Conservation (phyloP, 2,888 invertebrate genomes). For the Agrotis puta region DNA sequence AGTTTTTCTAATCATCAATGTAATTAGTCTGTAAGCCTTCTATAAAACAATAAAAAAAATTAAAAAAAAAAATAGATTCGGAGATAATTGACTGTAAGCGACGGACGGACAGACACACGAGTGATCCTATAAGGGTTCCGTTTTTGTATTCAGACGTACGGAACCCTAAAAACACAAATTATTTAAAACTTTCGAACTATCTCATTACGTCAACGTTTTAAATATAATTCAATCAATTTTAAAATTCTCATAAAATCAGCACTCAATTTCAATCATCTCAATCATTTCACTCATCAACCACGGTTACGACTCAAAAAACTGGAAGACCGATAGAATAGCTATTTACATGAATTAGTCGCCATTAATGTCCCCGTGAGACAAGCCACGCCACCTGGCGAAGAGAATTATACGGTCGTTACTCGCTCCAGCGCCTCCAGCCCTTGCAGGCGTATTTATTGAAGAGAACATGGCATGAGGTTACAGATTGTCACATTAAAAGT, state of each 20-base stretch:
- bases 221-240: background rate
- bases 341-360: conserved; percentile 90
- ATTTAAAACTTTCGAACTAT: no score
- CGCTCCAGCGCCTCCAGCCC: conserved; percentile 82
- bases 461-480: conserved; percentile 53
- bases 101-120: no score
- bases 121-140: no score
- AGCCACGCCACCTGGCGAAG: conserved; percentile 86
- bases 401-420: conserved; percentile 89
- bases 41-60: no score
- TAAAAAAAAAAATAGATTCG: no score
- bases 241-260: conserved; percentile 28
- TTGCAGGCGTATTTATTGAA: conserved; percentile 71
- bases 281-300: conserved; percentile 51
- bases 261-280: conserved; percentile 41
- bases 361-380: conserved; percentile 88
- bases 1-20: no score
- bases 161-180: no score
- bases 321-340: conserved; percentile 80
- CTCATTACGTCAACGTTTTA: no score
- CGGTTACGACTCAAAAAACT: conserved; percentile 71
- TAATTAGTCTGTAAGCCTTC: no score
- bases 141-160: no score
- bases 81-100: no score
- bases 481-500: conserved; percentile 56